Evolutionary conservation across 2,888 invertebrate genomes (phyloP).

Genomic region (Nyleta sp.): DNA sequence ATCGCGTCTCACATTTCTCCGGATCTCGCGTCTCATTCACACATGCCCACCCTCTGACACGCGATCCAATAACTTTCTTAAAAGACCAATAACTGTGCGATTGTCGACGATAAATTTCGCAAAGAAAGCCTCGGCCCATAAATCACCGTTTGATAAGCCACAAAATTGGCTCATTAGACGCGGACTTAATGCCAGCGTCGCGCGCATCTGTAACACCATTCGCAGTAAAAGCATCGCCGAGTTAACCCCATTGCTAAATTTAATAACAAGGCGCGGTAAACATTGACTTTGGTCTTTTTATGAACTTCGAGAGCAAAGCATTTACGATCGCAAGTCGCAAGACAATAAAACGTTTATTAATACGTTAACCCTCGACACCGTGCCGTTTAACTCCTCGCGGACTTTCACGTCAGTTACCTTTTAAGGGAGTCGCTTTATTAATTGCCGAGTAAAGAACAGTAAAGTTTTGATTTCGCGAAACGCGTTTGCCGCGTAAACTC

Average conservation of each 20-base stretch:
- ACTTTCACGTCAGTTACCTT: slow-evolving; percentile 17
- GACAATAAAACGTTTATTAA: slow-evolving; percentile 46
- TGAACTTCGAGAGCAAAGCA: slow-evolving; percentile 71
- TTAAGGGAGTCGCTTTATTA: background rate
- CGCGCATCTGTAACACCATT: slow-evolving; percentile 9
- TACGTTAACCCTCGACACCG: slow-evolving; percentile 31
- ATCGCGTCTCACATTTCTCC: background rate
- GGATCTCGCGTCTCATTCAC: background rate
- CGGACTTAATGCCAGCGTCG: background rate
- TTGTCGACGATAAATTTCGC: background rate
- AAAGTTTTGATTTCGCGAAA: too few relatives aligned
- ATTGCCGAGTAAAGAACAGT: too few relatives aligned
- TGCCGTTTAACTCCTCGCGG: background rate
- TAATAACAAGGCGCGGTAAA: slow-evolving; percentile 71
- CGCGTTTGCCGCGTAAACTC: too few relatives aligned
- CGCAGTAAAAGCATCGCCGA: slow-evolving; percentile 22
- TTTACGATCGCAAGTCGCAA: slow-evolving; percentile 69
- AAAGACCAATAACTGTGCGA: slow-evolving; percentile 3
- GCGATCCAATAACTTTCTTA: slow-evolving; percentile 6
- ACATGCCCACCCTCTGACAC: background rate
- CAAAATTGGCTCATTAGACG: slow-evolving; percentile 19
- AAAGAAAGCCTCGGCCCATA: background rate
- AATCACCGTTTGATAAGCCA: slow-evolving; percentile 7
- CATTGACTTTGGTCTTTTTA: slow-evolving; percentile 75
- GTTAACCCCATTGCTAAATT: slow-evolving; percentile 47